Conservation (phyloP, 2,888 invertebrate genomes). For the Orthosia gothica region DNA sequence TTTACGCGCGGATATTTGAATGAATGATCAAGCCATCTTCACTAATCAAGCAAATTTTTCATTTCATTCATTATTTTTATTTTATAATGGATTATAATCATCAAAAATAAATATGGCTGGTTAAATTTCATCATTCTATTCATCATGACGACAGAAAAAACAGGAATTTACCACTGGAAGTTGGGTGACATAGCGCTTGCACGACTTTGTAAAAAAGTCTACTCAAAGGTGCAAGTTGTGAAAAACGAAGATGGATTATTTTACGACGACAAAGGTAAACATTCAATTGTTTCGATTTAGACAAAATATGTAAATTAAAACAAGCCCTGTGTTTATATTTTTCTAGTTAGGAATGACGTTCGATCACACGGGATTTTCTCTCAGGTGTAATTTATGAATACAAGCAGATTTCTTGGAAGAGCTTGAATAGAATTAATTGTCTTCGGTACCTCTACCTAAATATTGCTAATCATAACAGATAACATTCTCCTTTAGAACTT, state of each 20-base stretch:
- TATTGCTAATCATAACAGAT: conserved; percentile 26
- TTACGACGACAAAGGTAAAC: conserved; percentile 85
- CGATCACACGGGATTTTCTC: conserved; percentile 38
- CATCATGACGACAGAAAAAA: conserved; percentile 67
- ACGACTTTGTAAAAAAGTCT: conserved; percentile 83
- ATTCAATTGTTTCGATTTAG: conserved; percentile 52
- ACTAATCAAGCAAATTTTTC: neutral
- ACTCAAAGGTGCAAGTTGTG: conserved; percentile 85
- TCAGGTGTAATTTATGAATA: conserved; percentile 54
- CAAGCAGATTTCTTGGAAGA: conserved; percentile 43
- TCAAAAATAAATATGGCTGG: neutral
- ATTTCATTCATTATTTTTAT: conserved; percentile 18
- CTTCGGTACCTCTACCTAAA: conserved; percentile 20
- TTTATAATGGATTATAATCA: neutral
- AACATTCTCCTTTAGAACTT: conserved; percentile 29
- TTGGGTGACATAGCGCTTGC: conserved; percentile 86
- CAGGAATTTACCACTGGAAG: conserved; percentile 85
- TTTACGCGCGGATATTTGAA: conserved; percentile 59
- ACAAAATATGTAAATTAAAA: conserved; percentile 32
- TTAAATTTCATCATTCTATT: neutral
- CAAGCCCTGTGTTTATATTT: conserved; percentile 48
- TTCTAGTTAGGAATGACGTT: conserved; percentile 19
- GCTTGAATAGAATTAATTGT: conserved; percentile 46
- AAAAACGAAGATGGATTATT: conserved; percentile 87
- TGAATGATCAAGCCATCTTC: conserved; percentile 34